Base-by-base conservation (phyloP, 2,797 vertebrate species). In the Poeciliopsis turneri region DNA sequence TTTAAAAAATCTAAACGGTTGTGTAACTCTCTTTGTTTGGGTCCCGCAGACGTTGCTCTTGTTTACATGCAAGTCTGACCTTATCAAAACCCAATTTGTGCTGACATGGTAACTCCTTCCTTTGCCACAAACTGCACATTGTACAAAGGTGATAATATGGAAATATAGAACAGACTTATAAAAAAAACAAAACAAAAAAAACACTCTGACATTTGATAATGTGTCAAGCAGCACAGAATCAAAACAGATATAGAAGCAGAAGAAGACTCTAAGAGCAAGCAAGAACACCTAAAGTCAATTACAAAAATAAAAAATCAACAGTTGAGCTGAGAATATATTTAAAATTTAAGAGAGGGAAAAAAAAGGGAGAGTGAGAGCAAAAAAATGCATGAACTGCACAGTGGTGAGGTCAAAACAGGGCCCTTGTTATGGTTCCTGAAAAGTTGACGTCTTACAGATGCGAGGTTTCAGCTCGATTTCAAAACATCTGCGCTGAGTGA, bases 381-480 rank as follows among this genome's bases (percentile, higher is more conserved):
- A 45, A n/a, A 36, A 8, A 68, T 4, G 3, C 28, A n/a, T 53
- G 10, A 79, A 73, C 51, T 72, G 33, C 45, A 15, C 28, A 12
- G 45, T 68, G 59, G 18, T 28, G 23, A 66, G 79, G 64, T 46
- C 71, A 73, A 47, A 82, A 77, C 76, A 41, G 49, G 66, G 4
- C 6, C 15, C 41, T 23, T 33, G 23, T 78, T 59, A 73, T 86
- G 77, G 74, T 87, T 89, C 84, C 86, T 86, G 72, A 90, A 89
- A 87, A 74, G 69, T 76, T 55, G 10, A 76, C 70, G 41, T 78
- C 10, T 12, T 47, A 66, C 75, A 77, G 41, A 79, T 68, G 74
- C 36, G 53, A 79, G 64, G 69, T 57, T 82, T 78, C 55, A 43
- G 10, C 33, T 75, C 36, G 55, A 46, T 70, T 72, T 7, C 30